Conservation (phyloP, 2,888 invertebrate genomes). For the Parthenolecanium corni region DNA sequence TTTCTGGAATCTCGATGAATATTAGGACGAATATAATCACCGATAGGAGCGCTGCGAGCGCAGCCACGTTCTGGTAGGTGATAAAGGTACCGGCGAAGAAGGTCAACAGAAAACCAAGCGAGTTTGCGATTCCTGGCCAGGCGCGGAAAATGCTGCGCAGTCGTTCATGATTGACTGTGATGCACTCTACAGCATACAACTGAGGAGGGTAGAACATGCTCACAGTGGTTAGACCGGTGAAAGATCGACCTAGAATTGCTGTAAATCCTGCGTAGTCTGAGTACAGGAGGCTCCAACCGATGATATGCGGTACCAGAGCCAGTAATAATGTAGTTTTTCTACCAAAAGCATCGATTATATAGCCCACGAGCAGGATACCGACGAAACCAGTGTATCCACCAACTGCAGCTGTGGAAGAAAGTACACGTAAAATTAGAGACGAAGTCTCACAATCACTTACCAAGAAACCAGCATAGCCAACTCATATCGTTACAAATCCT, state of each 20-base stretch:
- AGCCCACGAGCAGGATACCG: conserved; percentile 45
- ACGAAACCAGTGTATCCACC: conserved; percentile 32
- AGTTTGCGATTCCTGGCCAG: conserved; percentile 45
- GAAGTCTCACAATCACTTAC: too few relatives aligned
- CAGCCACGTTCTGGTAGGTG: conserved; percentile 37
- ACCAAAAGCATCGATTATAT: conserved; percentile 44
- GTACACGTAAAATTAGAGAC: too few relatives aligned
- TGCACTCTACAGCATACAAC: conserved; percentile 45
- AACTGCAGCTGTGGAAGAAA: too few relatives aligned
- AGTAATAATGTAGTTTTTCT: conserved; percentile 42
- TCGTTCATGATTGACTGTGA: conserved; percentile 32
- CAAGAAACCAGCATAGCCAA: too few relatives aligned
- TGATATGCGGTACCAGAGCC: conserved; percentile 42
- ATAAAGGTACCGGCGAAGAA: conserved; percentile 44
- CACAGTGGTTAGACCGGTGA: conserved; percentile 40
- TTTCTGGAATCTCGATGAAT: conserved; percentile 43
- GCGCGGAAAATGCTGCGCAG: conserved; percentile 45
- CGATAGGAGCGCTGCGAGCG: conserved; percentile 38
- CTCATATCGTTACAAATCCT: too few relatives aligned
- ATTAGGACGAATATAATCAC: conserved; percentile 39
- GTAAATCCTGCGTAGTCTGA: conserved; percentile 35
- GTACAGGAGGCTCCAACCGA: conserved; percentile 45
- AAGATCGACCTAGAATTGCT: conserved; percentile 34
- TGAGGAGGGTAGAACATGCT: conserved; percentile 45
- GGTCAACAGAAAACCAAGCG: conserved; percentile 43